Base-by-base conservation (phyloP, 2,797 vertebrate species). In the Acanthurus lineatus region DNA sequence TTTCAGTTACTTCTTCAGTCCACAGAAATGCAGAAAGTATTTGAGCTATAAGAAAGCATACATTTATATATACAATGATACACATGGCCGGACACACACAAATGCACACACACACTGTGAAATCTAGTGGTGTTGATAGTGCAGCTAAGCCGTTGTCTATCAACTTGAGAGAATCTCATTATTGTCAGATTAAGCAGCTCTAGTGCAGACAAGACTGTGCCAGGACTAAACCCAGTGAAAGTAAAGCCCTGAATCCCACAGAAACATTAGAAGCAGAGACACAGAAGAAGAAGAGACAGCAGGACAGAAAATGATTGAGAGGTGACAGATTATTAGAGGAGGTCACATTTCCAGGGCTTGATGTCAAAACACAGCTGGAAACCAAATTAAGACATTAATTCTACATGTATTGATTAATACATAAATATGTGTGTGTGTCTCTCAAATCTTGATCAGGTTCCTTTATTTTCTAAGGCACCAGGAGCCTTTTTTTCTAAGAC, bases 81-180 rank as follows among this genome's bases (percentile, higher is more conserved):
- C 61, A 53, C 57, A 76, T 66, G 51, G 32, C 28, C 19, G 65
- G 14, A 32, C 32, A n/a, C 59, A 61, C 42, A 78, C 17, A 69
- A 22, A 75, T 25, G 11, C 45, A 69, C 10, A 67, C 28, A 82
- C 58, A 54, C 45, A 71, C 22, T 65, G 57, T 64, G 8, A 53
- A 82, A 79, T 63, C 51, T 65, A 17, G 19, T 9, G 48, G 72
- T 74, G 79, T 69, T 73, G 62, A 76, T 73, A 54, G 74, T 25
- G 56, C 74, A 69, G 79, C 69, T 86, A 73, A 86, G 69, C 70
- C 0, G 38, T 32, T 53, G 62, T 82, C 66, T 84, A 82, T 88
- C 71, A 54, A 75, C 64, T 79, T 66, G 69, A 84, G 81, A 69
- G 72, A 62, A 88, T 88, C 81, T 88, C 81, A 86, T 90, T 89